Evolutionary conservation across 1,140 invertebrate genomes (phyloP).

Genomic region (Neuroterus valhalla): DNA sequence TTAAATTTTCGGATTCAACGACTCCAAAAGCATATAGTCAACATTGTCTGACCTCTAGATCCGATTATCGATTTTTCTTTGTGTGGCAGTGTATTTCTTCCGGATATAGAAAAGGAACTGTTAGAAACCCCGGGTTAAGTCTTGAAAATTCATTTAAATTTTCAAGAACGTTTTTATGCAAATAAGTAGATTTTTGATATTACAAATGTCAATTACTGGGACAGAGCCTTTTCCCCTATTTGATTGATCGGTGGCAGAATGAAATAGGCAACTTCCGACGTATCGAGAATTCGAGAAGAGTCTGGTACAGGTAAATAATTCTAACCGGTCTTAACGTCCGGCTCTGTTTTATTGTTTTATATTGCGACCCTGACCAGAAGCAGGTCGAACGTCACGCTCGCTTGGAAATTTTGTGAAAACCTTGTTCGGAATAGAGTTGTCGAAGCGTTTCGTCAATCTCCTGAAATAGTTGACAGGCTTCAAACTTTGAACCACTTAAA

Average conservation of each 20-base stretch:
- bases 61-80: no score
- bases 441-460: neutral
- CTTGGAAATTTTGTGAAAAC: slow-evolving; percentile 44
- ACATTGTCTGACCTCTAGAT: no score
- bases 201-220: slow-evolving; percentile 18
- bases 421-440: slow-evolving; percentile 22
- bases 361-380: slow-evolving; percentile 35
- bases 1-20: no score
- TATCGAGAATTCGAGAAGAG: slow-evolving; percentile 21
- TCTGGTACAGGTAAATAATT: slow-evolving; percentile 24
- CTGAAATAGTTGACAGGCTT: no score
- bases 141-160: neutral
- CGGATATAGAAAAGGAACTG: no score
- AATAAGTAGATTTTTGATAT: neutral
- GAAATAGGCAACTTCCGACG: slow-evolving; percentile 18
- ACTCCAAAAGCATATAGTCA: no score
- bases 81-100: no score
- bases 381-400: slow-evolving; percentile 44
- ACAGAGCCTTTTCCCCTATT: neutral
- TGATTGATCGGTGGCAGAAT: slow-evolving; percentile 15
- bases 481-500: no score
- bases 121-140: no score
- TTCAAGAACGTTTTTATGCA: neutral
- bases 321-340: slow-evolving; percentile 26
- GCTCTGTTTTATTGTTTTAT: slow-evolving; percentile 20